phyloP scores from a whole-genome alignment of 2,113 vertebrate genomes.

The Sinocyclocheilus anophthalmus region DNA sequence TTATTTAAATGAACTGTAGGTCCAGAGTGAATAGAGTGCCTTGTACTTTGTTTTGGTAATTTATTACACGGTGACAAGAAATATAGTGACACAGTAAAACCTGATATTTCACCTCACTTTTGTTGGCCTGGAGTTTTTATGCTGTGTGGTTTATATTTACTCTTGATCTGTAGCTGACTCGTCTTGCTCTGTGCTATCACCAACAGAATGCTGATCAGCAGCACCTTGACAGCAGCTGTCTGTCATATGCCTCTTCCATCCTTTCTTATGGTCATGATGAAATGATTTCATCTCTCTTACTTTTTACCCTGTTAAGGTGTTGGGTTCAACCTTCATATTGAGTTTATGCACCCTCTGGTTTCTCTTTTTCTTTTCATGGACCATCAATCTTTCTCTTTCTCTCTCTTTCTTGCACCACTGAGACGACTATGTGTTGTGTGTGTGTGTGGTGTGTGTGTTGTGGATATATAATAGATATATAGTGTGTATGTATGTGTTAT shows the following conservation, averaged over 20 bases:
- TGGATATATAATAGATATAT: no score
- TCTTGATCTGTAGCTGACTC: conserved; percentile 15
- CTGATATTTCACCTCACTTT: background rate
- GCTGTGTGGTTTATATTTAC: conserved; percentile 19
- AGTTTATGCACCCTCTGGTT: background rate
- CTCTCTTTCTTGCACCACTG: background rate
- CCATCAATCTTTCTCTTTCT: conserved; percentile 8
- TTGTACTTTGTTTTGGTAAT: no score
- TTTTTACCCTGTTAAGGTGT: background rate
- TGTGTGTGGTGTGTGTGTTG: no score
- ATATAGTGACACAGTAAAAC: background rate
- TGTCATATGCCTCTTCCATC: conserved; percentile 25
- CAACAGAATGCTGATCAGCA: background rate
- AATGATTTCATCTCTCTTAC: conserved; percentile 6
- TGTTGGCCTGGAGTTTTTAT: background rate
- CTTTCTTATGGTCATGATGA: background rate
- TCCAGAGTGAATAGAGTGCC: no score
- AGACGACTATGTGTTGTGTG: conserved; percentile 2
- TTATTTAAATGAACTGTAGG: no score
- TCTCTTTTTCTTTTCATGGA: background rate
- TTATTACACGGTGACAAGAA: background rate
- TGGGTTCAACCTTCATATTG: background rate
- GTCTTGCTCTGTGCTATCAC: background rate
- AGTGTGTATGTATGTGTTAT: no score
- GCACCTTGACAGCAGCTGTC: conserved; percentile 23